Percentiles rank a stretch among this genome's conserved stretches.
These are phyloP conservation scores for Pantherophis vulpinus DNA, from an alignment of 2,797 vertebrate genomes.

Conservation along the genomic window DNA sequence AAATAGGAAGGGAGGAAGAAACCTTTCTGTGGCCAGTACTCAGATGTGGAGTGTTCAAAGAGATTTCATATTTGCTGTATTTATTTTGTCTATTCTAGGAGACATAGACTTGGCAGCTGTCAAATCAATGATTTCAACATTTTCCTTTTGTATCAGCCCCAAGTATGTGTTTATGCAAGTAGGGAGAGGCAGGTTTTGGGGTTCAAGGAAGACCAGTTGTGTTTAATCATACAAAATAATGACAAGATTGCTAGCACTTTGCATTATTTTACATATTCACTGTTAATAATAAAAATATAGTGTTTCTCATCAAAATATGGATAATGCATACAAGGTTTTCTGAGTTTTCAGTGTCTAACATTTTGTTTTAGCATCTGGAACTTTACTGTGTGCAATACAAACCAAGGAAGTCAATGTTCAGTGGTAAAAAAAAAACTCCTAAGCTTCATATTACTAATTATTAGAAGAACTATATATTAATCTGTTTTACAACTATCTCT, in stretches of 20 bases:
- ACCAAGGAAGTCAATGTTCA: background rate
- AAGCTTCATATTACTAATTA: background rate
- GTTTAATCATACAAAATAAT: background rate
- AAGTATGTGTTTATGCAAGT: background rate
- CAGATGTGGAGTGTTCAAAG: background rate
- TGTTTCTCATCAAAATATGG: background rate
- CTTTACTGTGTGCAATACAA: background rate
- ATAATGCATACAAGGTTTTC: background rate
- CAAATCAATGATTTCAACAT: background rate
- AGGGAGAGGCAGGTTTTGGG: background rate
- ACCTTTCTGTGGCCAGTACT: background rate
- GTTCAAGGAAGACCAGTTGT: background rate
- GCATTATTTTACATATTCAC: background rate
- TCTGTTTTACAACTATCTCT: background rate
- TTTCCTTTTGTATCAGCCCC: background rate
- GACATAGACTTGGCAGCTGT: background rate
- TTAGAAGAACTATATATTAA: background rate
- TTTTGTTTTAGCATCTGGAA: background rate
- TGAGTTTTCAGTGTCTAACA: background rate
- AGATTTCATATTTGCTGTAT: background rate
- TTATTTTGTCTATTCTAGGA: background rate
- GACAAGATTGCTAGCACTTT: background rate
- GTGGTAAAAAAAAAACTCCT: background rate
- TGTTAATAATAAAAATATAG: background rate
- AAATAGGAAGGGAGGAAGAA: background rate